phyloP scores from a whole-genome alignment of 2,888 invertebrate genomes.

The Anthophora plumipes region DNA sequence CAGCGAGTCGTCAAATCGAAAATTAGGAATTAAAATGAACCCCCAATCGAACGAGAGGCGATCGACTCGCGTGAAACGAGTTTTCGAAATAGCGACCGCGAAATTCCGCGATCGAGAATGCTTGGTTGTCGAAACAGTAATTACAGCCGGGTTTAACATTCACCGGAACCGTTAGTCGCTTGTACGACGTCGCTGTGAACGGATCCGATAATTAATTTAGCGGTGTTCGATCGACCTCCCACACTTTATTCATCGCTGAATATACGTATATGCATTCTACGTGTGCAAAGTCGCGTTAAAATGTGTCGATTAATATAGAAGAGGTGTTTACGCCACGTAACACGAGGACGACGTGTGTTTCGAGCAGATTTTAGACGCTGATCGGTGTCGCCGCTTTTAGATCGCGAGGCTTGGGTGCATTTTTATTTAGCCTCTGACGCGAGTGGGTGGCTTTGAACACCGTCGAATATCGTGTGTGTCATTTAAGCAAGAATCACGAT shows the following conservation, averaged over 20 bases:
- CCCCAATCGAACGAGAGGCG: not conserved
- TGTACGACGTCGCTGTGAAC: constrained; percentile 10
- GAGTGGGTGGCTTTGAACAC: no score
- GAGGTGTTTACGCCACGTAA: not conserved
- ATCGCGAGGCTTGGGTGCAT: not conserved
- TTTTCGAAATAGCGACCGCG: constrained; percentile 1
- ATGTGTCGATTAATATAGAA: constrained; percentile 38
- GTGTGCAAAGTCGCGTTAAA: not conserved
- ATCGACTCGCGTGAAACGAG: not conserved
- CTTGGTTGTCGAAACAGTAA: constrained; percentile 9
- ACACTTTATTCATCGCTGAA: not conserved
- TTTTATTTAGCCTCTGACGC: not conserved
- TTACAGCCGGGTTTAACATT: constrained; percentile 28
- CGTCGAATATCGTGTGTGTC: no score
- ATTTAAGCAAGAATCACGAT: no score
- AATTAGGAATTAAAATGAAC: not conserved
- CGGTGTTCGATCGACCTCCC: constrained; percentile 45
- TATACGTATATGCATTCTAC: not conserved
- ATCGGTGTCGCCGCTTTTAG: not conserved
- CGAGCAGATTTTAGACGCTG: not conserved
- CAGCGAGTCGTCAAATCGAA: not conserved
- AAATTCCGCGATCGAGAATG: not conserved
- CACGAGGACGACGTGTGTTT: not conserved
- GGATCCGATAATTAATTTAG: constrained; percentile 60
- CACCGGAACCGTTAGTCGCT: constrained; percentile 20